A percentile compares a stretch with the other conserved stretches of the same genome.
phyloP scores from a whole-genome alignment of 2,888 invertebrate species.

The Lepeophtheirus nordmannii region DNA sequence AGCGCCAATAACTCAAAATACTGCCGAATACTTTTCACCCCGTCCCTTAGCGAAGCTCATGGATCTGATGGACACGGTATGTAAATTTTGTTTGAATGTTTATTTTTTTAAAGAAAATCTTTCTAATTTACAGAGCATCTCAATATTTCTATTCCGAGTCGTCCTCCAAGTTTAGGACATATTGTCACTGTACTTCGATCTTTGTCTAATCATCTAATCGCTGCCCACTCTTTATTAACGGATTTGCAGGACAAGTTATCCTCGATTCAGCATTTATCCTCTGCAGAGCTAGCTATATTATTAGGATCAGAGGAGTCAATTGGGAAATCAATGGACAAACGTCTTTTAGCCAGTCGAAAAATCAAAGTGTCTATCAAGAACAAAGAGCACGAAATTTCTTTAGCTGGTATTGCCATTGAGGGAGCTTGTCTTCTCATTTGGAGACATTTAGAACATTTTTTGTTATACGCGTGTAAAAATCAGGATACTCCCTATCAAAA shows the following conservation, averaged over 20 bases:
- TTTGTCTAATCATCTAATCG: neutral
- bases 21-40: conserved; percentile 14
- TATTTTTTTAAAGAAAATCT: neutral
- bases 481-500: conserved; percentile 11
- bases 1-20: neutral
- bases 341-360: neutral
- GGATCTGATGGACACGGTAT: neutral
- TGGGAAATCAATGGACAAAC: neutral
- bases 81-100: too few relatives aligned
- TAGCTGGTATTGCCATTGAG: conserved; percentile 12
- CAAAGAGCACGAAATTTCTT: conserved; percentile 13
- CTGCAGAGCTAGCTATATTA: conserved; percentile 6
- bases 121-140: conserved; percentile 4
- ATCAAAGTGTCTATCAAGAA: conserved; percentile 1
- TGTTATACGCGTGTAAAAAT: neutral
- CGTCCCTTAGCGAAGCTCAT: conserved; percentile 8
- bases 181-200: neutral
- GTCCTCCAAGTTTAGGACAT: conserved; percentile 9
- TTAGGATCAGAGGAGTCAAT: neutral
- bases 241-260: conserved; percentile 10
- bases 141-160: conserved; percentile 5
- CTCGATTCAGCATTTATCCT: neutral
- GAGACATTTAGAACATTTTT: conserved; percentile 22
- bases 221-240: neutral
- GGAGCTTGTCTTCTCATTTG: conserved; percentile 13